A percentile compares a stretch with the other conserved stretches of the same genome.
Evolutionary conservation across 2,888 invertebrate genomes (phyloP).

Genomic region (Zele albiditarsus): DNA sequence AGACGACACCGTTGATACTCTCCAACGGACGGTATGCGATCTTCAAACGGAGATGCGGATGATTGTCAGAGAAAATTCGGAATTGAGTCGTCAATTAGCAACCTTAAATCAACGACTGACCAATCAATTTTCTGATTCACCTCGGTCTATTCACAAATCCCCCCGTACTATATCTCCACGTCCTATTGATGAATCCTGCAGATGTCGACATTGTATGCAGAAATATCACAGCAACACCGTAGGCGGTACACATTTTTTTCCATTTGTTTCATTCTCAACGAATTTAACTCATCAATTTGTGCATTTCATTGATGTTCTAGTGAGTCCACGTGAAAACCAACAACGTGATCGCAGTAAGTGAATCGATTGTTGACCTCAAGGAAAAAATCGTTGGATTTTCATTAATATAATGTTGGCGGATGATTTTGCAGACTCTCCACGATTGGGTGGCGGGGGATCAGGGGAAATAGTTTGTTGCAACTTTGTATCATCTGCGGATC

Average conservation of each 20-base stretch:
- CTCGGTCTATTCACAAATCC: not conserved
- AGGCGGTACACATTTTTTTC: slow-evolving; percentile 48
- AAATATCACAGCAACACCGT: slow-evolving; percentile 45
- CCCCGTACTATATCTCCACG: slow-evolving; percentile 26
- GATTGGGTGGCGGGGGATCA: slow-evolving; percentile 60
- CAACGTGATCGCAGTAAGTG: not conserved
- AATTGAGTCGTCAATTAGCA: slow-evolving; percentile 75
- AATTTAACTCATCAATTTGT: not conserved
- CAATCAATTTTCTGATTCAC: slow-evolving; percentile 39
- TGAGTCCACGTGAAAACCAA: slow-evolving; percentile 17
- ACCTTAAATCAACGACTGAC: slow-evolving; percentile 57
- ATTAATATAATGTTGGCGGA: not conserved
- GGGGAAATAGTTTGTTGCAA: slow-evolving; percentile 47
- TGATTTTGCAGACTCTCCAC: slow-evolving; percentile 33
- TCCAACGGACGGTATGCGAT: slow-evolving; percentile 77
- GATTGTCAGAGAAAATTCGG: slow-evolving; percentile 77
- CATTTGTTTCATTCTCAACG: not conserved
- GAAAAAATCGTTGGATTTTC: not conserved
- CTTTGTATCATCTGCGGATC: slow-evolving; percentile 44
- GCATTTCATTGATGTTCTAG: not conserved
- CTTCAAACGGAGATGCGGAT: slow-evolving; percentile 79
- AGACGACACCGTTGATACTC: slow-evolving; percentile 78
- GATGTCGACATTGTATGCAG: slow-evolving; percentile 54
- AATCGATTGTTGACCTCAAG: not conserved
- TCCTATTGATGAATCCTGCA: slow-evolving; percentile 53